Base-by-base conservation (phyloP, 2,888 invertebrate genomes). In the Papilio demoleus region DNA sequence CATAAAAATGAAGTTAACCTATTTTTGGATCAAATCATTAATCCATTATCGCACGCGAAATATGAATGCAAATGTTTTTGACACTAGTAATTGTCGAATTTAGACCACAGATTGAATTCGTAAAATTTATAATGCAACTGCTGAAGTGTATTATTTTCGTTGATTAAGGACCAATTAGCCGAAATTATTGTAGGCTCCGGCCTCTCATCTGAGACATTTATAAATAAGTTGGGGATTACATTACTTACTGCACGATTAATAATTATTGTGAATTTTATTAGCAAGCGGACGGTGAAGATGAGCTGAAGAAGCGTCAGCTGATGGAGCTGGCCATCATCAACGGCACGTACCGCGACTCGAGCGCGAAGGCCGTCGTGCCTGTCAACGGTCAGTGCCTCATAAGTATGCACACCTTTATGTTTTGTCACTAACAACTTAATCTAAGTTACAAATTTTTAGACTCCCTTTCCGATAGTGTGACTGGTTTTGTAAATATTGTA, bases 241-340 rank as follows among this genome's bases (percentile, higher is more conserved):
- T n/a, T n/a, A n/a, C n/a, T 34, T 11, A 40, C 8, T 38, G 31
- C 11, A 45, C 4, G 14, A 22, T 36, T 68, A 74, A 31, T 27
- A 22, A 58, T 58, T n/a, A 50, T 38, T 40, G 11, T 14, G 40
- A n/a, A 50, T 60, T 5, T 36, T 77, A 88, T 76, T 93, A 96
- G 95, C 96, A 99, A 99, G 99, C 99, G 73, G 99, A 99, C 91
- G 99, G 99, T 73, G 99, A 99, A 94, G 99, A 99, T 93, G 99
- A 99, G 90, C 94, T 99, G 85, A 99, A 99, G 95, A 99, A 99
- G 93, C 96, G 99, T 87, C 99, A 99, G 93, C 94, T 99, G 81
- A 99, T 99, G 99, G 99, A 99, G 93, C 94, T 99, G 88, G 99
- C 99, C 83, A 99, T 99, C 84, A 99, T 99, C 87, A 99, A 99